Percentiles rank a stretch among this genome's conserved stretches.
Conservation (phyloP, 2,797 vertebrate species). For the Synanceia verrucosa region DNA sequence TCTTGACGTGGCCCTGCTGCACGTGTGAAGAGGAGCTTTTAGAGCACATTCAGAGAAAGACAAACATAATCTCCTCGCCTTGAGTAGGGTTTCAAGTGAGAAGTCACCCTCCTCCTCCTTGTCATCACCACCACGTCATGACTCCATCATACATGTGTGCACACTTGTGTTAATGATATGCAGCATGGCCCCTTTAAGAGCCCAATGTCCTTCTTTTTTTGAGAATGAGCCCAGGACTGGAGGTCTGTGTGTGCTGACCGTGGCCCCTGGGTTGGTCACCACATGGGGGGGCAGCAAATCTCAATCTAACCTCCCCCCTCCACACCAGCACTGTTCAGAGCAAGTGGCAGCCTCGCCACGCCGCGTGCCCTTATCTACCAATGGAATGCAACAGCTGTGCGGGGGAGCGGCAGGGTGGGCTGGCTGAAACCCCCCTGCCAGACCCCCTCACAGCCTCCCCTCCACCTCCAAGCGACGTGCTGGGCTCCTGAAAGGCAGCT, state of each 20-base stretch:
- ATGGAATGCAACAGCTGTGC: slow-evolving; percentile 89
- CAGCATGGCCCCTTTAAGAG: slow-evolving; percentile 75
- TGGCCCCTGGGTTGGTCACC: slow-evolving; percentile 65
- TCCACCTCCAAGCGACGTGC: slow-evolving; percentile 68
- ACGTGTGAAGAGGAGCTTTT: slow-evolving; percentile 20
- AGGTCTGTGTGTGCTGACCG: slow-evolving; percentile 56
- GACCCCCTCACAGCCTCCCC: slow-evolving; percentile 69
- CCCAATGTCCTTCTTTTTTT: slow-evolving; percentile 65
- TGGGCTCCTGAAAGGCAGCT: slow-evolving; percentile 84
- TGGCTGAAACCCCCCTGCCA: slow-evolving; percentile 89
- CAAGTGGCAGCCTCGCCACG: slow-evolving; percentile 57
- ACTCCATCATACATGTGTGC: slow-evolving; percentile 1
- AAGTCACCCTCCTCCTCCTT: not conserved
- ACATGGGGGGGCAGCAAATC: slow-evolving; percentile 24
- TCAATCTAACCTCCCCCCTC: slow-evolving; percentile 61
- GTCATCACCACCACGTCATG: slow-evolving; percentile 6
- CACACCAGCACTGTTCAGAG: slow-evolving; percentile 49
- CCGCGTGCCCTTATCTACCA: slow-evolving; percentile 83
- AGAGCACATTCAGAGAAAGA: not conserved
- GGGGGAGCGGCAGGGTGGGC: slow-evolving; percentile 86
- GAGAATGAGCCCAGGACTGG: slow-evolving; percentile 68
- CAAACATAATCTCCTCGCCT: not conserved
- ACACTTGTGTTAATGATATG: slow-evolving; percentile 38
- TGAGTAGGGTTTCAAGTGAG: not conserved
- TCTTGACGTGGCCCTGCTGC: slow-evolving; percentile 46